Percentiles rank a stretch among this genome's conserved stretches.
Conservation (phyloP, 2,797 vertebrate genomes). For the Taeniopygia guttata region DNA sequence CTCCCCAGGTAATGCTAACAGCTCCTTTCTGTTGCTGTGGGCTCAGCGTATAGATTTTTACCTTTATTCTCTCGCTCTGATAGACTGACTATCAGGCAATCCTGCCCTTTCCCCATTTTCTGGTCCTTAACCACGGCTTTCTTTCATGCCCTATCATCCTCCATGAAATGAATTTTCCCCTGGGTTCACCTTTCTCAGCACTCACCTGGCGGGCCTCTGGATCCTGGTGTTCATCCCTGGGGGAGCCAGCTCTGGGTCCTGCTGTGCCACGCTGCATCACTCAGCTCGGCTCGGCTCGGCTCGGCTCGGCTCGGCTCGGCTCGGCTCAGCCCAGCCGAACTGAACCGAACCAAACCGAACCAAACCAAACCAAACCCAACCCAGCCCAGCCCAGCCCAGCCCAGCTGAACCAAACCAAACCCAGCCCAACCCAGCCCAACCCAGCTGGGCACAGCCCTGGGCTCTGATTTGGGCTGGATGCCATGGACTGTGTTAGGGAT, state of each 20-base stretch:
- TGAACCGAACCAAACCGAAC: too few species aligned
- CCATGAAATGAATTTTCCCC: not conserved
- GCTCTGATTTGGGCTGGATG: too few species aligned
- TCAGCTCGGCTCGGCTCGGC: too few species aligned
- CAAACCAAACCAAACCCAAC: too few species aligned
- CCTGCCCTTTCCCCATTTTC: not conserved
- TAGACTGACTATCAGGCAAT: not conserved
- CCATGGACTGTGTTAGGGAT: too few species aligned
- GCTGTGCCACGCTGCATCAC: not conserved
- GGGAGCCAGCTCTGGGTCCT: accelerated
- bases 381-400: too few species aligned
- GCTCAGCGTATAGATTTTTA: not conserved
- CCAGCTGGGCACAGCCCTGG: too few species aligned
- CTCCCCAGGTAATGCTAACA: not conserved
- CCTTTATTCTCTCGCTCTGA: not conserved
- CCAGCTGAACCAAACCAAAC: too few species aligned
- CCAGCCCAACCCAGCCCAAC: too few species aligned
- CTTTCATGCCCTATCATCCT: accelerated
- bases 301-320: not conserved
- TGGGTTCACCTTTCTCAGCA: not conserved
- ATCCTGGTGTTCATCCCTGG: not conserved
- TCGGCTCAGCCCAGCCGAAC: accelerated
- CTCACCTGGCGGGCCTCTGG: not conserved
- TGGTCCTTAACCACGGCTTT: not conserved
- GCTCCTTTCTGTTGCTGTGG: not conserved